Evolutionary conservation across 2,113 vertebrate species (phyloP).

Genomic region (Sclerurus mexicanus): DNA sequence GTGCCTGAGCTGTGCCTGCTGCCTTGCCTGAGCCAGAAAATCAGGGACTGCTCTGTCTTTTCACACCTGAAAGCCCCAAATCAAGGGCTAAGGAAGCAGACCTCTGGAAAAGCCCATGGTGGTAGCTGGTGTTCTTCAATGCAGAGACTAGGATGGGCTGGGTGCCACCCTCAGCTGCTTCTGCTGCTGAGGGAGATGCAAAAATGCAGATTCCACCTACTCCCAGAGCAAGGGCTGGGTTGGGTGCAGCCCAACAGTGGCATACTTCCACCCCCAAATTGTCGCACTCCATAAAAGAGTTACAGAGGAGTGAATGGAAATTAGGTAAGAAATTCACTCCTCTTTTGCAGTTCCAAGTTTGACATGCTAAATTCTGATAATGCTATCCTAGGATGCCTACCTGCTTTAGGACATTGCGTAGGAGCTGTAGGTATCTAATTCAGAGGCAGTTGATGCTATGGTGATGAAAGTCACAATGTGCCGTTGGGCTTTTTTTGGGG

Average conservation of each 20-base stretch:
- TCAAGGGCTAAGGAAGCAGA: background rate
- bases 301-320: background rate
- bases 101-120: background rate
- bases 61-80: background rate
- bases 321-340: background rate
- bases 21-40: background rate
- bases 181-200: rapidly evolving
- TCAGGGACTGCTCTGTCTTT: rapidly evolving
- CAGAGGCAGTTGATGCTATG: background rate
- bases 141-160: background rate
- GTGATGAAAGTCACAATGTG: background rate
- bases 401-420: background rate
- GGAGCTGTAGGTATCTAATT: background rate
- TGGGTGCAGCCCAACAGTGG: background rate
- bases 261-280: background rate
- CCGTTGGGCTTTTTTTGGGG: rapidly evolving
- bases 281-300: background rate
- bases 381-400: background rate
- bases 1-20: background rate
- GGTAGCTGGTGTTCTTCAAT: background rate
- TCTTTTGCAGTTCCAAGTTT: background rate
- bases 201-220: background rate
- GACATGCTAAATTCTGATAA: background rate
- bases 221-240: background rate
- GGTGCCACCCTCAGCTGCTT: background rate